These are phyloP conservation scores for Apeira syringaria DNA, from an alignment of 2,888 invertebrate genomes.

Conservation along the genomic window DNA sequence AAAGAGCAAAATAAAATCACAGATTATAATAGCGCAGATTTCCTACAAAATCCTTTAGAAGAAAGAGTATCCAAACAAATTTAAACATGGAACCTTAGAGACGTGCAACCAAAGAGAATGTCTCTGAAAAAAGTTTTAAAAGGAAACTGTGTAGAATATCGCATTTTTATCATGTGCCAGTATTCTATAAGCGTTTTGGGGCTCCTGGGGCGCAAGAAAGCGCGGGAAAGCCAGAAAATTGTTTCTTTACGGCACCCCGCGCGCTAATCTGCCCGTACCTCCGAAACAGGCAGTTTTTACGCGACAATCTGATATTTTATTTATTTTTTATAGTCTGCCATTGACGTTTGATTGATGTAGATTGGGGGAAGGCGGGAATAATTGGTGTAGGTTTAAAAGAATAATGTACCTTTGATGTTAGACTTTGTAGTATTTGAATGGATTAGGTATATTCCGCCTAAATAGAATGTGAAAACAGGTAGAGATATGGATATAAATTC, in stretches of 20 bases:
- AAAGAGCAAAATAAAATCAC: conserved; percentile 4
- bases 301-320: conserved; percentile 57
- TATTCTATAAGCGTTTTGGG: conserved; percentile 60
- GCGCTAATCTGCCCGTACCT: conserved; percentile 69
- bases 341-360: conserved; percentile 70
- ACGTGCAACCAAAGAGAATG: neutral
- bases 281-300: conserved; percentile 35
- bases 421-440: conserved; percentile 23
- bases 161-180: conserved; percentile 75
- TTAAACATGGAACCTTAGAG: conserved; percentile 12
- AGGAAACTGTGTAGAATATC: conserved; percentile 42
- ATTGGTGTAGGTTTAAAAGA: conserved; percentile 49
- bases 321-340: conserved; percentile 71
- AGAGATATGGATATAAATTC: too few relatives aligned
- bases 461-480: too few relatives aligned
- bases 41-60: conserved; percentile 11
- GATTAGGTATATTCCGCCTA: conserved; percentile 9
- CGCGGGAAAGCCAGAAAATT: conserved; percentile 62
- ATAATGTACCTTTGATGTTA: conserved; percentile 23
- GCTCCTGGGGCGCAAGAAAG: conserved; percentile 59
- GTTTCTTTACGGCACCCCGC: conserved; percentile 79
- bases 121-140: conserved; percentile 16
- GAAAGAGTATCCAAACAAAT: conserved; percentile 15
- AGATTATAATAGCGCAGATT: conserved; percentile 8
- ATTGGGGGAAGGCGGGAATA: conserved; percentile 48